These are phyloP conservation scores for Stegodyphus mimosarum DNA, from an alignment of 1,140 invertebrate genomes.

Conservation along the genomic window DNA sequence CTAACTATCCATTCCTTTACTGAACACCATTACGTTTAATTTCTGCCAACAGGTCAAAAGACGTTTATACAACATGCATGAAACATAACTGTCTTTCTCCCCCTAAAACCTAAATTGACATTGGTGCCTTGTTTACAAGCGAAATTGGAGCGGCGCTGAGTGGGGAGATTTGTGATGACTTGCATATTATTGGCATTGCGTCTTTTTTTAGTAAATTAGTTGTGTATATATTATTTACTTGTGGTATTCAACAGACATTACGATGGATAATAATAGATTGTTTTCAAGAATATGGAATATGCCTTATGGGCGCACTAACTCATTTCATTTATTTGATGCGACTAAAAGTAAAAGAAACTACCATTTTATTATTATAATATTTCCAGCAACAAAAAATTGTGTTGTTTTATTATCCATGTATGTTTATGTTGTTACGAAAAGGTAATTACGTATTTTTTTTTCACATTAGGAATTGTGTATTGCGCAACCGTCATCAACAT, in stretches of 20 bases:
- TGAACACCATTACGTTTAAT: too few species aligned
- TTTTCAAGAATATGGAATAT: slow-evolving; percentile 38
- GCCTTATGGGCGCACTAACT: slow-evolving; percentile 34
- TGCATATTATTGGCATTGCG: background rate
- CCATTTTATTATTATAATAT: slow-evolving; percentile 1
- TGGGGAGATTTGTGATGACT: background rate
- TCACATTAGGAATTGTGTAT: background rate
- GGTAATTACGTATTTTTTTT: background rate
- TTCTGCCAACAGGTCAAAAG: too few species aligned
- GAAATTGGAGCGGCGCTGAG: background rate
- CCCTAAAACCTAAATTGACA: slow-evolving; percentile 19
- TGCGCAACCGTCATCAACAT: background rate
- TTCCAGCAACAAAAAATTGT: background rate
- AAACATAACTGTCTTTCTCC: too few species aligned
- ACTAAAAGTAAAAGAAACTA: slow-evolving; percentile 32
- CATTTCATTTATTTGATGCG: slow-evolving; percentile 33
- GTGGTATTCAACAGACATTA: background rate
- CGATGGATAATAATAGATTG: slow-evolving; percentile 6
- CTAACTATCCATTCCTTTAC: too few species aligned
- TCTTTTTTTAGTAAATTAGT: background rate
- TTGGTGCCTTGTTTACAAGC: slow-evolving; percentile 41
- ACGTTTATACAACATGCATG: too few species aligned
- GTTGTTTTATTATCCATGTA: background rate
- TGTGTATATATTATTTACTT: background rate
- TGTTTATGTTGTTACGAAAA: background rate